Conservation (phyloP, 2,888 invertebrate genomes). For the Dicycla oo region DNA sequence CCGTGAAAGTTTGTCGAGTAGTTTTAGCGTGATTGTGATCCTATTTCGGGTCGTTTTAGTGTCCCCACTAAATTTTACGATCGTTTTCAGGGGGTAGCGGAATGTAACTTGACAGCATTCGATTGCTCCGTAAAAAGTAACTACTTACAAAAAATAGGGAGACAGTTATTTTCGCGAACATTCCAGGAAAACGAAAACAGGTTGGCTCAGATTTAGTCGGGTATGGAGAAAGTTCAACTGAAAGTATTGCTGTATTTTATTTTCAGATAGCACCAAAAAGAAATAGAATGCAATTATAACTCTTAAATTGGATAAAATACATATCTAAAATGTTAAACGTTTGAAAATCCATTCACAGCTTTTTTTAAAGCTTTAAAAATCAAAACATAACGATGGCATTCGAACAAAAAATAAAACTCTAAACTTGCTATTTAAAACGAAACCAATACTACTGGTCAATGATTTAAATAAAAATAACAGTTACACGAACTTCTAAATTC, state of each 20-base stretch:
- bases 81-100: constrained; percentile 22
- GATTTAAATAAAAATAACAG: constrained; percentile 22
- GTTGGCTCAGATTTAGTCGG: background rate
- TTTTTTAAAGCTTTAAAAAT: background rate
- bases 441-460: background rate
- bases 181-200: constrained; percentile 4
- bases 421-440: background rate
- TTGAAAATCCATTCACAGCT: background rate
- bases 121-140: constrained; percentile 54
- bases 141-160: constrained; percentile 21
- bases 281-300: background rate
- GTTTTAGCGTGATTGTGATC: constrained; percentile 52
- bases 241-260: background rate
- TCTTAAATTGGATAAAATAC: background rate
- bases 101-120: constrained; percentile 40
- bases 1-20: constrained; percentile 24
- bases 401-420: background rate
- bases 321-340: background rate
- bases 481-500: constrained; percentile 26
- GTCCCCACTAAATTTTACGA: constrained; percentile 51
- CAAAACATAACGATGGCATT: too few relatives aligned
- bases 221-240: background rate
- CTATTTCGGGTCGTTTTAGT: constrained; percentile 51
- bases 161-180: constrained; percentile 11
- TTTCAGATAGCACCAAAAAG: background rate